These are phyloP conservation scores for Echinometra lucunter DNA, from an alignment of 53 echinoderm and acorn worm genomes.

Conservation along the genomic window DNA sequence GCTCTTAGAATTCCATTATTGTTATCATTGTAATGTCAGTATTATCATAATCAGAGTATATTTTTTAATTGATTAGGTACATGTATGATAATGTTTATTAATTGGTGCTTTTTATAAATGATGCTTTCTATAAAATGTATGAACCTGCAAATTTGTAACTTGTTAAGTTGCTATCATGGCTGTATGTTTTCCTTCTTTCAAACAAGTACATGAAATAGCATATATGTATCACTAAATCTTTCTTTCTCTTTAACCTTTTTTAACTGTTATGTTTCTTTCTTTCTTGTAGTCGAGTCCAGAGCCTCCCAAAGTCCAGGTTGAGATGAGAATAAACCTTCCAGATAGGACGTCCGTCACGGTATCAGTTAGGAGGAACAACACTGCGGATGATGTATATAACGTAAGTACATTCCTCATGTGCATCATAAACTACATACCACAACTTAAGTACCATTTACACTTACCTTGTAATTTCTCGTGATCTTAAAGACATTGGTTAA, in stretches of 20 bases:
- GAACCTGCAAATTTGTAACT: too few relatives aligned
- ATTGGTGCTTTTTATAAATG: too few relatives aligned
- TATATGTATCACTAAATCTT: neutral
- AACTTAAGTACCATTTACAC: too few relatives aligned
- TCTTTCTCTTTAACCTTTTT: neutral
- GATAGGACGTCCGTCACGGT: slow-evolving; percentile 85
- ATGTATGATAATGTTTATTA: too few relatives aligned
- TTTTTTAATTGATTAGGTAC: too few relatives aligned
- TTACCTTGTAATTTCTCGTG: too few relatives aligned
- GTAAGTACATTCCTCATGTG: slow-evolving; percentile 62
- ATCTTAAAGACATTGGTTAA: too few relatives aligned
- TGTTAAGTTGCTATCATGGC: too few relatives aligned
- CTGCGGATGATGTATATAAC: slow-evolving; percentile 94
- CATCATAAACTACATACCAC: neutral
- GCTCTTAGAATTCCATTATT: neutral
- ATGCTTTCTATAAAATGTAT: too few relatives aligned
- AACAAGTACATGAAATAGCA: neutral
- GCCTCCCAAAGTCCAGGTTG: slow-evolving; percentile 82
- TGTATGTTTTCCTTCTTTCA: too few relatives aligned
- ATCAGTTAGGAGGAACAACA: slow-evolving; percentile 83
- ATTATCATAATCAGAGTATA: neutral
- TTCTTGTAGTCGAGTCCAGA: slow-evolving; percentile 65
- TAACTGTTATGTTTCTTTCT: too few relatives aligned
- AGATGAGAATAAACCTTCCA: slow-evolving; percentile 89
- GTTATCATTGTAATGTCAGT: neutral